phyloP scores from a whole-genome alignment of 2,888 invertebrate genomes.

The Ditylenchus weischeri region DNA sequence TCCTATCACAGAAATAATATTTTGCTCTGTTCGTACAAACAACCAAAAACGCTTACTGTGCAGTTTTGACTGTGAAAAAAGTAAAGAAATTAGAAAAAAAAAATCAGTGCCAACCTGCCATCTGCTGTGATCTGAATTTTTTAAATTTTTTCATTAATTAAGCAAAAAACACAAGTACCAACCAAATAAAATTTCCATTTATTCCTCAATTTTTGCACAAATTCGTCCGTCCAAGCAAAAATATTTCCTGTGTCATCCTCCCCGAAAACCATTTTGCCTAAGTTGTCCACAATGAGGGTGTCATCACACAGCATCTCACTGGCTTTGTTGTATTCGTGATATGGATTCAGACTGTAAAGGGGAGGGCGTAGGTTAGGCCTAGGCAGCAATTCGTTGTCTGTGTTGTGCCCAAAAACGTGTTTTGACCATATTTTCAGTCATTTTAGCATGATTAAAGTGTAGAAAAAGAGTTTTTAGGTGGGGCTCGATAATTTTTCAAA shows the following conservation, averaged over 20 bases:
- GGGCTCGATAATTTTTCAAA: too few relatives aligned
- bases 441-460: too few relatives aligned
- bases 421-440: too few relatives aligned
- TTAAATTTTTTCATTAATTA: conserved; percentile 16
- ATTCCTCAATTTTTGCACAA: neutral
- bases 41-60: conserved; percentile 26
- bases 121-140: conserved; percentile 40
- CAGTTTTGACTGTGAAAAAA: conserved; percentile 14
- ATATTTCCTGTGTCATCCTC: conserved; percentile 32
- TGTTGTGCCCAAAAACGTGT: too few relatives aligned
- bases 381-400: too few relatives aligned
- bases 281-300: conserved; percentile 20
- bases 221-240: conserved; percentile 25
- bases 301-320: conserved; percentile 31
- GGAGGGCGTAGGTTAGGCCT: too few relatives aligned
- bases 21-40: neutral
- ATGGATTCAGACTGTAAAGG: conserved; percentile 35
- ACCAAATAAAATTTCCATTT: too few relatives aligned
- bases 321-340: conserved; percentile 30
- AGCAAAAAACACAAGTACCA: neutral
- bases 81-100: neutral
- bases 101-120: conserved; percentile 35
- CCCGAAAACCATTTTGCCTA: conserved; percentile 32
- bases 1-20: conserved; percentile 29
- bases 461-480: too few relatives aligned